Conservation (phyloP, 1,140 invertebrate genomes). For the Achatina immaculata region DNA sequence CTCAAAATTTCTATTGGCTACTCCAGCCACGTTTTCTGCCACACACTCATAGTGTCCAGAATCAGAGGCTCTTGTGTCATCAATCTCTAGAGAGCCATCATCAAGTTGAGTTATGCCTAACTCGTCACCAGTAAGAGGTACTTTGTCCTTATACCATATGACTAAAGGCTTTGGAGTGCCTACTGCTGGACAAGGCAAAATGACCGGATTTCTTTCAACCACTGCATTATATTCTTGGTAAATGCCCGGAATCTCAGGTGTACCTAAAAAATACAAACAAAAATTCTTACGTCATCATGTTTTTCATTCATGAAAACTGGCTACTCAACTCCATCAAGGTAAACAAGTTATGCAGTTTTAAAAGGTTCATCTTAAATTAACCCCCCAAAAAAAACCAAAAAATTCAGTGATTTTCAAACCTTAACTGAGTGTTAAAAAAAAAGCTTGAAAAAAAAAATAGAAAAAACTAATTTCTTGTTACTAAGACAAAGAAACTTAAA, state of each 20-base stretch:
- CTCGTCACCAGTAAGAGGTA: slow-evolving; percentile 43
- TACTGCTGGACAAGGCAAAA: slow-evolving; percentile 69
- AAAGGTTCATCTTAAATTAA: no score
- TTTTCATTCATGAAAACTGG: background rate
- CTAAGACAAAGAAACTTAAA: no score
- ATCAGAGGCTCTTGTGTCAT: slow-evolving; percentile 59
- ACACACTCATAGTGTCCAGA: slow-evolving; percentile 71
- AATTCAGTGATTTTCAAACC: no score
- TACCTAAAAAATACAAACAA: slow-evolving; percentile 47
- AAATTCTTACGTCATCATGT: background rate
- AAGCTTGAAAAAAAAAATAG: no score
- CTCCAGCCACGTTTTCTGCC: slow-evolving; percentile 72
- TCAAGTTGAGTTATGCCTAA: slow-evolving; percentile 47
- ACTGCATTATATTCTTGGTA: slow-evolving; percentile 54
- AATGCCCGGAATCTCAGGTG: slow-evolving; percentile 52
- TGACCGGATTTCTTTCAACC: slow-evolving; percentile 60
- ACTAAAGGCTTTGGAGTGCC: slow-evolving; percentile 72
- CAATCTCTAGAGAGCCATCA: slow-evolving; percentile 60
- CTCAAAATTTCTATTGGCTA: slow-evolving; percentile 61
- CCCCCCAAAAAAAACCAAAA: no score
- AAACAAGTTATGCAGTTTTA: no score
- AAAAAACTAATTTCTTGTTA: no score
- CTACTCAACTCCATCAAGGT: no score
- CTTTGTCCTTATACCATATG: slow-evolving; percentile 71
- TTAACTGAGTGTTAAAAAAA: no score